Percentiles rank a stretch among this genome's conserved stretches.
These are phyloP conservation scores for Disparrhopalites patrizii DNA, from an alignment of 2,888 invertebrate genomes.

Conservation along the genomic window DNA sequence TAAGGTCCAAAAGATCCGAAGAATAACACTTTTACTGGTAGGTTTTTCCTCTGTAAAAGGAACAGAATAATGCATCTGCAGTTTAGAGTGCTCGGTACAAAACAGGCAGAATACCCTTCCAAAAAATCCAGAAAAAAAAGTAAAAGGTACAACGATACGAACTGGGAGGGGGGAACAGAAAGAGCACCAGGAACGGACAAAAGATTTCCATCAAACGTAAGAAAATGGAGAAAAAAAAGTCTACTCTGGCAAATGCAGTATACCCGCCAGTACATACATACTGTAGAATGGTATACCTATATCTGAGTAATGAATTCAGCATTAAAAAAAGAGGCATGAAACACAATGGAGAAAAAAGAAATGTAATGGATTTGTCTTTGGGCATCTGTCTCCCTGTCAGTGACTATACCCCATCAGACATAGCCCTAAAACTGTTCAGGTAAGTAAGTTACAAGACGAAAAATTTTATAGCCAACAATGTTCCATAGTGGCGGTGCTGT, in stretches of 20 bases:
- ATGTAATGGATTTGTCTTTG: too few relatives aligned
- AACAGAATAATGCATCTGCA: background rate
- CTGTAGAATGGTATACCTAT: too few relatives aligned
- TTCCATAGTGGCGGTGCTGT: background rate
- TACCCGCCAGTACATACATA: too few relatives aligned
- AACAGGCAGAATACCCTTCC: background rate
- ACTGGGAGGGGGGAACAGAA: background rate
- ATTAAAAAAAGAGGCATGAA: too few relatives aligned
- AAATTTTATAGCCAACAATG: conserved; percentile 9
- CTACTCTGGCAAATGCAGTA: too few relatives aligned
- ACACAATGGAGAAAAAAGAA: too few relatives aligned
- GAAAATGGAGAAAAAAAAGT: too few relatives aligned
- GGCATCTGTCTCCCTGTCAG: too few relatives aligned
- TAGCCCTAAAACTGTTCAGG: too few relatives aligned
- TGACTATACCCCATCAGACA: too few relatives aligned
- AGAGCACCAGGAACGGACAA: background rate
- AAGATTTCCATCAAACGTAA: conserved; percentile 4
- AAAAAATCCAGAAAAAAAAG: background rate
- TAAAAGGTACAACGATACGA: background rate
- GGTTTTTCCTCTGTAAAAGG: too few relatives aligned
- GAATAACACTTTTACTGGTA: background rate
- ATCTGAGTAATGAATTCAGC: too few relatives aligned
- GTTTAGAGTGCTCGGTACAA: background rate
- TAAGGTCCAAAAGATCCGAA: background rate
- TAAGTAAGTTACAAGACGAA: background rate